Evolutionary conservation across 2,888 invertebrate genomes (phyloP), one percentile per base, ranked within the genome.

Genomic region (Colostygia pectinataria): DNA sequence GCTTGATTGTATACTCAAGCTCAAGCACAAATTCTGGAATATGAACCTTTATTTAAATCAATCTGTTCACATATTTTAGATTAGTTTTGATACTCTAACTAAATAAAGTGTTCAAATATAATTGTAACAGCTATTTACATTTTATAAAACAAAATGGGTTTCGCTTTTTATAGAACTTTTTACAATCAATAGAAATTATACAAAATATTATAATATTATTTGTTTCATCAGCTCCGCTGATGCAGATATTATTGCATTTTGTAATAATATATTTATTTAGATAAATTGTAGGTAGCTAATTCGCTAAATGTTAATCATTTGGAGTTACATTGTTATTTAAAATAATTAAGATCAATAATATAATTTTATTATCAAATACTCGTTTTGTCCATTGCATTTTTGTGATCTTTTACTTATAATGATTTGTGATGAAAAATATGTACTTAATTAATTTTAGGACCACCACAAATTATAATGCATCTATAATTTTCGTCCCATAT

Each of bases 201-300:
- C 15, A 41, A 36, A 6, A 20, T 20, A 20, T 20, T 20, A 20
- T 20, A 6, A 20, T 2, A 34, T 23, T 39, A 28, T 32, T 28
- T 33, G 43, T 39, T 29, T 43, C 24, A 12, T 29, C 42, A 34
- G 52, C 43, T 46, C 51, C 51, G 50, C 45, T 32, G 12, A 29
- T 39, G 32, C 52, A 54, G 49, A 46, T 29, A 18, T 38, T 33
- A 40, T 44, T 41, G 32, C 33, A 50, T 53, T 48, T 52, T 43
- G 41, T 47, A 55, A 46, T 52, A 31, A 42, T 39, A 48, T 53
- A 63, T 63, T 67, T 39, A 61, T 51, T 46, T 65, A 65, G 63
- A 61, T 63, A 74, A 74, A 77, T 69, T 68, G 79, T 88, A 87
- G 86, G 64, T 87, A 87, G 87, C 79, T 67, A 86, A 86, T 84